Conservation (phyloP, 2,888 invertebrate genomes). For the Callyntrura sp. region DNA sequence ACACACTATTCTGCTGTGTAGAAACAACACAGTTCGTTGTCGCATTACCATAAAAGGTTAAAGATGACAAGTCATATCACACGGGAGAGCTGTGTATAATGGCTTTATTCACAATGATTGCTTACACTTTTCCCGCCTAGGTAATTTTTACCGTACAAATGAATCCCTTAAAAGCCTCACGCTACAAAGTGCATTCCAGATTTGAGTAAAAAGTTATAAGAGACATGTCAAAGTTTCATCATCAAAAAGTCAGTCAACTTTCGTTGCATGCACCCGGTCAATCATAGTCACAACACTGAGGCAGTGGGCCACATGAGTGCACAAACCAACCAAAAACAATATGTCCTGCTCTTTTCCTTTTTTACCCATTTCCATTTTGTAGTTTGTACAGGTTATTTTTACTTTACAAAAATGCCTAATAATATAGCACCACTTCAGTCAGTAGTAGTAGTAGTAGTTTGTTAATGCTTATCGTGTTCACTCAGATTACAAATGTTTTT, state of each 20-base stretch:
- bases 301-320: conserved; percentile 56
- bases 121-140: background rate
- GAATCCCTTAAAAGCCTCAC: background rate
- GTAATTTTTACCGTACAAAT: background rate
- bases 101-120: conserved; percentile 10
- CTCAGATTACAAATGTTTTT: conserved; percentile 24
- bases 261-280: conserved; percentile 11
- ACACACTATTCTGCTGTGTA: too few relatives aligned
- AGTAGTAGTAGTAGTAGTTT: background rate
- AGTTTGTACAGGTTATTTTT: background rate
- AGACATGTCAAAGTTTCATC: conserved; percentile 33
- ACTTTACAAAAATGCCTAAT: conserved; percentile 6
- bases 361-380: too few relatives aligned
- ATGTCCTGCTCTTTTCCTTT: background rate
- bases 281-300: conserved; percentile 49
- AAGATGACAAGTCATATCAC: conserved; percentile 6
- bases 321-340: background rate
- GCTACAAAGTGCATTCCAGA: conserved; percentile 3
- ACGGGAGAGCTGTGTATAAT: background rate
- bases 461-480: background rate
- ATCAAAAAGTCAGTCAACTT: conserved; percentile 68
- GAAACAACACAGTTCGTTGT: too few relatives aligned
- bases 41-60: background rate
- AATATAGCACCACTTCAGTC: background rate
- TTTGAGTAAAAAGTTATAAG: conserved; percentile 22